phyloP scores from a whole-genome alignment of 2,888 invertebrate species.

The Augiades crinisus region DNA sequence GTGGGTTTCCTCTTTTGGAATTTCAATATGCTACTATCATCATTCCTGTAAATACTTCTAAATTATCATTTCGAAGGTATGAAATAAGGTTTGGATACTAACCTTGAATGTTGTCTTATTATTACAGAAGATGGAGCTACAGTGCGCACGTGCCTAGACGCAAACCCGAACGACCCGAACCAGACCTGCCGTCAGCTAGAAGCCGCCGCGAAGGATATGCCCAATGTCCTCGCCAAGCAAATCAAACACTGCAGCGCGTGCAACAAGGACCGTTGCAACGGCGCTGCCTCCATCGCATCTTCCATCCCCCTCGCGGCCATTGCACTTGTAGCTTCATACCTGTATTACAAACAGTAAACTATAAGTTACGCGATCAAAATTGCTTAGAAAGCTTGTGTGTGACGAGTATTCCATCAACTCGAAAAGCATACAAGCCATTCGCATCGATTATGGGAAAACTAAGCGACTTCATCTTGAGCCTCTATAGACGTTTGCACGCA shows the following conservation, averaged over 20 bases:
- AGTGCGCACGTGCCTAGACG: constrained; percentile 64
- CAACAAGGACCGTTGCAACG: constrained; percentile 78
- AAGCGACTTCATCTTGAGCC: no score
- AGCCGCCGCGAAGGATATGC: constrained; percentile 35
- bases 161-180: constrained; percentile 53
- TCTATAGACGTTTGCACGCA: no score
- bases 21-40: no score
- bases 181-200: constrained; percentile 55
- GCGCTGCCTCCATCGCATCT: constrained; percentile 55
- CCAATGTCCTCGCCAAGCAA: constrained; percentile 39
- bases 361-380: not conserved
- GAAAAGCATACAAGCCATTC: no score
- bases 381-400: not conserved
- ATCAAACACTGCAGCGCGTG: constrained; percentile 69
- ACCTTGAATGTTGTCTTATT: no score
- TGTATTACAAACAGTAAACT: constrained; percentile 61
- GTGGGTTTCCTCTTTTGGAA: no score
- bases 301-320: constrained; percentile 59
- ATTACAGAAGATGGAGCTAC: constrained; percentile 59
- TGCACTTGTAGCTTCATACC: constrained; percentile 54
- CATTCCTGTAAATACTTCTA: no score
- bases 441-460: no score
- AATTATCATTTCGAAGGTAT: no score
- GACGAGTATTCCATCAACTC: not conserved
- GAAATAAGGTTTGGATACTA: no score